Evolutionary conservation across 2,888 invertebrate species (phyloP), one percentile per base, ranked within the genome.

Genomic region (Leucozona laternaria): DNA sequence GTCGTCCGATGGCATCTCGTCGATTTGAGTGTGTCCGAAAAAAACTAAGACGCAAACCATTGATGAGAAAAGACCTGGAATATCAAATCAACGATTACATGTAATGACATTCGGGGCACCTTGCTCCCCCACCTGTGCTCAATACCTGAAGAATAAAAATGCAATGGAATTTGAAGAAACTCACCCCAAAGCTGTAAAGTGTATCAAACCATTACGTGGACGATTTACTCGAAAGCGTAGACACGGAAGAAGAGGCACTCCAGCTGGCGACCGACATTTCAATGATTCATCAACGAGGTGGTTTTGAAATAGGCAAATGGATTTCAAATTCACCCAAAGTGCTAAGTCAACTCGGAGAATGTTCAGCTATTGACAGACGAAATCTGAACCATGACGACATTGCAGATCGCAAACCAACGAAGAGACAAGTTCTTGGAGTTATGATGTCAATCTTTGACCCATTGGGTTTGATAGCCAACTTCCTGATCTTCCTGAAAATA

Each of bases 1-100:
- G 53, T n/a, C 22, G 53, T 1, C 53, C 53, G 13, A 55, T 55
- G 28, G 53, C 28, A 55, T 8, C n/a, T 15, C 53, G 53, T 25
- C 53, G 28, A 15, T 55, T 55, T 55, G 53, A 55, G n/a, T 22
- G 53, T 28, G 28, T 55, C 6, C 28, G 7, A 55, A 55, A 28
- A 28, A 55, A 55, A 7, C 7, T 55, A 15, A 28, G 28, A 55
- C 53, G 25, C 3, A 15, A 55, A 15, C 25, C 53, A 28, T 4
- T 10, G 4, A 11, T 28, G 53, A 28, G 15, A 55, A 13, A 25
- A 15, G 10, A 15, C 7, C 15, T 55, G 2, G 7, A 55, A 25
- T 15, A 4, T 28, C 15, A 55, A 55, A 55, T 55, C 4, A n/a
- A 55, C 5, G 7, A 55, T 6, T 25, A 55, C 34, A 37, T 1